Percentiles rank a stretch among this genome's conserved stretches.
Evolutionary conservation across 2,797 vertebrate genomes (phyloP).

Genomic region (Champsocephalus esox): DNA sequence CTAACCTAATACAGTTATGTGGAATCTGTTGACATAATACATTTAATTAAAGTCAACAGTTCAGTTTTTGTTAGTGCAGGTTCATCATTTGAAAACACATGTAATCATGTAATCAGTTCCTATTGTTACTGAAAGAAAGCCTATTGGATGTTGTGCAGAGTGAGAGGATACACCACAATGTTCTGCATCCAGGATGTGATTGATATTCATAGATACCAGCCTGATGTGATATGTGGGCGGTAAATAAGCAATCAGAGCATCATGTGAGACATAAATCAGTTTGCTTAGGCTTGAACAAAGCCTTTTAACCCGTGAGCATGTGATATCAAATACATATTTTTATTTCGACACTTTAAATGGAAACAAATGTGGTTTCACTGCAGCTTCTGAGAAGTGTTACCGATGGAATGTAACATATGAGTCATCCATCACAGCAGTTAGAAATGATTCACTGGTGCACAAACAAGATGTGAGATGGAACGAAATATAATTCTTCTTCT

Average conservation of each 20-base stretch:
- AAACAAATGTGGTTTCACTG: conserved; percentile 39
- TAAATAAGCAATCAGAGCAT: not conserved
- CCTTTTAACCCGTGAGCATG: conserved; percentile 16
- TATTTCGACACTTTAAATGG: conserved; percentile 20
- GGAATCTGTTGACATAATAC: too few species aligned
- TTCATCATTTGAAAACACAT: conserved; percentile 32
- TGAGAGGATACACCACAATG: conserved; percentile 5
- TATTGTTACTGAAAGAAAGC: conserved; percentile 24
- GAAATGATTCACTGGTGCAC: conserved; percentile 62
- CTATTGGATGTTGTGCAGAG: conserved; percentile 10
- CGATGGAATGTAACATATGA: conserved; percentile 58
- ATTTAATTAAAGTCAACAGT: too few species aligned
- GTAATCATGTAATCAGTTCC: conserved; percentile 45
- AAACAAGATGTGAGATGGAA: conserved; percentile 20
- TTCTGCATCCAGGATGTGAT: not conserved
- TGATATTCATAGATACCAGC: conserved; percentile 8
- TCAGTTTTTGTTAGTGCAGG: not conserved
- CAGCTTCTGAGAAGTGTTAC: conserved; percentile 39
- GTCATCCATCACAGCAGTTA: conserved; percentile 63
- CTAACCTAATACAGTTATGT: too few species aligned
- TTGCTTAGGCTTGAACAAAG: conserved; percentile 16
- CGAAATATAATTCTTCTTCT: not conserved
- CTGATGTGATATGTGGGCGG: not conserved
- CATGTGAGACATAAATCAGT: not conserved
- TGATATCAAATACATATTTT: conserved; percentile 2